These are phyloP conservation scores for Tricholauxania praeusta DNA, from an alignment of 2,888 invertebrate species.

Conservation along the genomic window DNA sequence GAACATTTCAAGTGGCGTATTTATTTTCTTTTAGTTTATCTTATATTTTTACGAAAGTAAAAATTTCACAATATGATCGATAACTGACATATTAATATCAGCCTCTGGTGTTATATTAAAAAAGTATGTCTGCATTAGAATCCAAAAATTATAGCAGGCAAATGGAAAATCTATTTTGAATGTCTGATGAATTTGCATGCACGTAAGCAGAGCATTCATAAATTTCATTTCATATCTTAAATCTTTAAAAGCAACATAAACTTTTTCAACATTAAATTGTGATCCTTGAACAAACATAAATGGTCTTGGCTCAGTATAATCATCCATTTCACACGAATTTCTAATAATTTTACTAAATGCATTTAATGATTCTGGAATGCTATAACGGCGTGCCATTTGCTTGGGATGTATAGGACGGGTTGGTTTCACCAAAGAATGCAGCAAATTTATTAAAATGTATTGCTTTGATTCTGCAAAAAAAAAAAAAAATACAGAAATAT, in stretches of 20 bases:
- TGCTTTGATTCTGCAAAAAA: slow-evolving; percentile 26
- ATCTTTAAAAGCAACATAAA: slow-evolving; percentile 29
- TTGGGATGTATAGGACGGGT: slow-evolving; percentile 23
- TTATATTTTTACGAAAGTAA: slow-evolving; percentile 1
- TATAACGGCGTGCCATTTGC: slow-evolving; percentile 29
- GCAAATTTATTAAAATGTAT: slow-evolving; percentile 17
- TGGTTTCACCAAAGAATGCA: slow-evolving; percentile 26
- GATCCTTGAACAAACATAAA: slow-evolving; percentile 28
- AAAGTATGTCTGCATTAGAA: slow-evolving; percentile 26
- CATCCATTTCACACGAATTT: slow-evolving; percentile 24
- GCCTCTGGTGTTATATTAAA: slow-evolving; percentile 25
- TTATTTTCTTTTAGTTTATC: too few species aligned
- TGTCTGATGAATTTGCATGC: slow-evolving; percentile 15
- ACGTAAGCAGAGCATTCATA: slow-evolving; percentile 23
- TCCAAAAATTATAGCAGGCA: slow-evolving; percentile 32
- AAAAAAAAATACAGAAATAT: not conserved
- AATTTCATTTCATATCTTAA: slow-evolving; percentile 26
- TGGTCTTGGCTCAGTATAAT: slow-evolving; percentile 25
- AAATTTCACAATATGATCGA: slow-evolving; percentile 34
- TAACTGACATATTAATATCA: slow-evolving; percentile 19
- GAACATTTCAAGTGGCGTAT: too few species aligned
- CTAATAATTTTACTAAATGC: slow-evolving; percentile 20
- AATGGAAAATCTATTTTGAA: slow-evolving; percentile 30
- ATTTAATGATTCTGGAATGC: slow-evolving; percentile 24
- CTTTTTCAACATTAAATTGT: slow-evolving; percentile 22